Conservation (phyloP, 2,797 vertebrate genomes). For the Sphaeramia orbicularis region DNA sequence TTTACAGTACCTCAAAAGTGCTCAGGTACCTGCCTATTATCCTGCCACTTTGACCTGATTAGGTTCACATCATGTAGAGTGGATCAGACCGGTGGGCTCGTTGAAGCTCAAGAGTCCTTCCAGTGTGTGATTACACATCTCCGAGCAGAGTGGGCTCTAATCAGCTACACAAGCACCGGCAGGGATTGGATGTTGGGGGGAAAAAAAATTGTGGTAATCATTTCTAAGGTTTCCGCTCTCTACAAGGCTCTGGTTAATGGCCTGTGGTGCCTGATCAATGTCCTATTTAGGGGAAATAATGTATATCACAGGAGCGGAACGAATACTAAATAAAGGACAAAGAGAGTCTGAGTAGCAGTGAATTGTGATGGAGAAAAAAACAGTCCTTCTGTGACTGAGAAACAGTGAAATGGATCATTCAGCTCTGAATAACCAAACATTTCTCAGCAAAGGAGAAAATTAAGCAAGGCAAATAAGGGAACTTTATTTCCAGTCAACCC, state of each 20-base stretch:
- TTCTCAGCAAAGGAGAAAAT: conserved; percentile 2
- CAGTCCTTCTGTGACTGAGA: neutral
- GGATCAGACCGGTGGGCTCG: neutral
- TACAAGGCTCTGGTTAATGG: conserved; percentile 4
- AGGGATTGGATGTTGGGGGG: neutral
- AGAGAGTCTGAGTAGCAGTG: neutral
- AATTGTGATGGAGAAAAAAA: conserved; percentile 6
- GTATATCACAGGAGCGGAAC: neutral
- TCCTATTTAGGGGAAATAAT: neutral
- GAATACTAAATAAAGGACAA: conserved; percentile 14
- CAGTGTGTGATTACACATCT: neutral
- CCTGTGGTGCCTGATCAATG: neutral
- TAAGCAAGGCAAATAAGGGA: neutral
- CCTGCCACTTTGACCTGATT: neutral
- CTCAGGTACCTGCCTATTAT: conserved; percentile 72
- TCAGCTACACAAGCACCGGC: neutral
- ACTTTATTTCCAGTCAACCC: neutral
- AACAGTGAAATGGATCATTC: neutral
- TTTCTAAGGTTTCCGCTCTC: neutral
- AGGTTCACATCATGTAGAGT: neutral
- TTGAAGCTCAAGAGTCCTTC: neutral
- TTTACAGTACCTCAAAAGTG: conserved; percentile 93
- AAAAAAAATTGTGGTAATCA: neutral
- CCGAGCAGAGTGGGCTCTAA: neutral
- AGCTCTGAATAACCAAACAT: conserved; percentile 7